Base-by-base conservation (phyloP, 1,140 invertebrate species). In the Drosophila pseudoobscura region DNA sequence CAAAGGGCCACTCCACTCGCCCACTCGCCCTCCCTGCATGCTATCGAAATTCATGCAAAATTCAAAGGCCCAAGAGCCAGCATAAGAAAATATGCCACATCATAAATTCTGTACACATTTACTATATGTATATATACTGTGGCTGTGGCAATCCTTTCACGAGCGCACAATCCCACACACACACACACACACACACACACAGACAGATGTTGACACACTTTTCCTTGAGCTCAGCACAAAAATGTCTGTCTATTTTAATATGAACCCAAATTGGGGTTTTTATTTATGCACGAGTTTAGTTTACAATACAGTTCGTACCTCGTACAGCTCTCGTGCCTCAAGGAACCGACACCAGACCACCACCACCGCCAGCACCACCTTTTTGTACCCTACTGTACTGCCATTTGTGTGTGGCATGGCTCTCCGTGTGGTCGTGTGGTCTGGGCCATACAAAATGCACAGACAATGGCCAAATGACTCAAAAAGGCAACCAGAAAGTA, bases 231-330 rank as follows among this genome's bases (percentile, higher is more conserved):
- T 50, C 75, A 88, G 83, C 82, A 87, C 47, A 78, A 88, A 88
- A 78, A 72, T 62, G 44, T 71, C 66, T 85, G 79, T 75, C 68
- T 84, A 87, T 88, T 88, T 87, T 88, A 88, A 87, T 87, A 87
- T 87, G 83, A 88, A 85, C 83, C 74, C 76, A 87, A 87, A 87
- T 87, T 88, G 82, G 88, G 82, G 78, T 88, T 88, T 76, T 82
- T 87, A 88, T 87, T 87, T 87, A 87, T 87, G 83, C 80, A 85
- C 66, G 66, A 70, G 66, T 65, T 70, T 70, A 88, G 83, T 88
- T 82, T 78, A 78, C 83, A 78, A 82, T 85, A 78, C 79, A 39
- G 35, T 39, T 73, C 39, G 31, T 58, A 41, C 52, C 69, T 87
- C 17, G 17, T 17, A 17, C 17, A 17, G 17, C 17, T 17, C 66